These are phyloP conservation scores for Latrodectus geometricus DNA, from an alignment of 1,140 invertebrate species.

Conservation along the genomic window DNA sequence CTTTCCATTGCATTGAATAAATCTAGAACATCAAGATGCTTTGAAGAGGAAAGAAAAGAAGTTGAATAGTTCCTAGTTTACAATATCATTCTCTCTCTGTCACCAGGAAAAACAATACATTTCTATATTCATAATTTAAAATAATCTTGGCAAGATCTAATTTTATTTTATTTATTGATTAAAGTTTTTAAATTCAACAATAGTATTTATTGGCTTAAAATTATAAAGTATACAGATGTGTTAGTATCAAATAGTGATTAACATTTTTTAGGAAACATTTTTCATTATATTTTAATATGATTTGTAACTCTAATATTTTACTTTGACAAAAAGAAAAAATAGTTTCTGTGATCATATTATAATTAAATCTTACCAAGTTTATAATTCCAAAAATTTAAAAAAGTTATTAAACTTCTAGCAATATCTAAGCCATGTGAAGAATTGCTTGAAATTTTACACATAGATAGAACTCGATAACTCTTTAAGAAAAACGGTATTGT, in stretches of 20 bases:
- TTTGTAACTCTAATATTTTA: no score
- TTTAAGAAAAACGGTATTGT: neutral
- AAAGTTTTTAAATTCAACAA: no score
- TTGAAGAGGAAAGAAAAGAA: conserved; percentile 29
- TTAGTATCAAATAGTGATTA: no score
- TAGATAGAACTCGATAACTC: neutral
- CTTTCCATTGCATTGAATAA: conserved; percentile 28
- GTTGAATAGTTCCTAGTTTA: conserved; percentile 12
- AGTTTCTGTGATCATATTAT: no score
- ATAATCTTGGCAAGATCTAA: conserved; percentile 35
- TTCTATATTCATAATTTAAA: conserved; percentile 26
- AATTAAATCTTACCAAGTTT: neutral
- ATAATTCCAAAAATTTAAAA: neutral
- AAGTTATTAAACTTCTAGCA: neutral
- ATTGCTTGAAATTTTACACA: neutral
- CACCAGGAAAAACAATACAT: conserved; percentile 43
- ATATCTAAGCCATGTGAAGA: neutral
- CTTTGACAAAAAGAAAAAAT: no score
- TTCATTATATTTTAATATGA: no score
- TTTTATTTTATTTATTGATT: no score
- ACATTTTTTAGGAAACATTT: no score
- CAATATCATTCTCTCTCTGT: conserved; percentile 26
- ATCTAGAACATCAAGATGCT: conserved; percentile 52
- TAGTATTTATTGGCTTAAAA: no score
- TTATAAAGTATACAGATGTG: no score